Evolutionary conservation across 2,888 invertebrate species (phyloP).

Genomic region (Acanthacorydalis orientalis): DNA sequence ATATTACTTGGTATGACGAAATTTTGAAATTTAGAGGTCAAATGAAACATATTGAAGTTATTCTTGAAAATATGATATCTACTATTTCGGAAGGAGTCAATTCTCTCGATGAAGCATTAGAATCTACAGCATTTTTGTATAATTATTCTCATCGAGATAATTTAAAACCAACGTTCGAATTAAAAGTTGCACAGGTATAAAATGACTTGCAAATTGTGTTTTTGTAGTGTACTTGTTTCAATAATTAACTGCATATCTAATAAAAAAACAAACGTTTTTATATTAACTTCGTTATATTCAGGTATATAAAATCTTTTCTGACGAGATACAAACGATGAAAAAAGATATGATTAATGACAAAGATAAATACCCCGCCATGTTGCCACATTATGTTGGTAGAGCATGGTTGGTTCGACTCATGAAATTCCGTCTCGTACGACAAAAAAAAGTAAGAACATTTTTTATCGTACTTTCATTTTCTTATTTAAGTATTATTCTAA

Average conservation of each 20-base stretch:
- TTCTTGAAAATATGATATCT: slow-evolving; percentile 67
- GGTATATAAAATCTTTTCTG: slow-evolving; percentile 60
- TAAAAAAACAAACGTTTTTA: too few species aligned
- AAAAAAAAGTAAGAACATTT: slow-evolving; percentile 38
- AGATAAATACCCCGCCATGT: slow-evolving; percentile 41
- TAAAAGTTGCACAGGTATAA: slow-evolving; percentile 43
- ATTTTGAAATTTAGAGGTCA: slow-evolving; percentile 40
- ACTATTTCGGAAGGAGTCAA: slow-evolving; percentile 62
- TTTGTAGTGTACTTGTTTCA: background rate
- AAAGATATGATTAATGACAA: slow-evolving; percentile 45
- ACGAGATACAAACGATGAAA: slow-evolving; percentile 57
- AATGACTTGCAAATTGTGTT: background rate
- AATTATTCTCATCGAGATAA: slow-evolving; percentile 62
- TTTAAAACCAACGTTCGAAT: slow-evolving; percentile 48
- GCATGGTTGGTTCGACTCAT: slow-evolving; percentile 51
- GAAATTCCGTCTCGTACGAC: slow-evolving; percentile 40
- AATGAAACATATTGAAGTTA: slow-evolving; percentile 50
- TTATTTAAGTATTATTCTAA: too few species aligned
- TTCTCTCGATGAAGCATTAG: slow-evolving; percentile 66
- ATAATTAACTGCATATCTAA: too few species aligned
- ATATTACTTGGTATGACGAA: slow-evolving; percentile 68
- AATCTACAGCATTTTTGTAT: slow-evolving; percentile 57
- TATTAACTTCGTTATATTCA: slow-evolving; percentile 14
- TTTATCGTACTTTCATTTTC: too few species aligned
- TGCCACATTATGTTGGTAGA: slow-evolving; percentile 57